Evolutionary conservation across 2,113 vertebrate genomes (phyloP).

Genomic region (Micromys minutus): DNA sequence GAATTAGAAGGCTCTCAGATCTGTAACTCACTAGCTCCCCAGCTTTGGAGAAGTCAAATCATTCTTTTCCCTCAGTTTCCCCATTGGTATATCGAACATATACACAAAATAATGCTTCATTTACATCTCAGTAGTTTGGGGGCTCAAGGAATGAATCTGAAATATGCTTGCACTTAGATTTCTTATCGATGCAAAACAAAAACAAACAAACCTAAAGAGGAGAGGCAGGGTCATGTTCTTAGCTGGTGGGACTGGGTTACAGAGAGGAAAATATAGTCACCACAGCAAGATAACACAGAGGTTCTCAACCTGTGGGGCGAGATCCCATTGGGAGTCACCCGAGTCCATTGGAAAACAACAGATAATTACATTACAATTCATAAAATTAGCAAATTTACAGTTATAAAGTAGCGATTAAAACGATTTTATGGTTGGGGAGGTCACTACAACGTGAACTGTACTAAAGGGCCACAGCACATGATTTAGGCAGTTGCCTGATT

Average conservation of each 20-base stretch:
- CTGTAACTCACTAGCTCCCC: not conserved
- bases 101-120: not conserved
- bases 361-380: not conserved
- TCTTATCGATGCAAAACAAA: not conserved
- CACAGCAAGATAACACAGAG: not conserved
- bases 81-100: not conserved
- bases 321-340: not conserved
- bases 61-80: not conserved
- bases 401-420: not conserved
- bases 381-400: not conserved
- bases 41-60: constrained; percentile 11
- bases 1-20: constrained; percentile 7
- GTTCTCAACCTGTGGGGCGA: not conserved
- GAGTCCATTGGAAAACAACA: not conserved
- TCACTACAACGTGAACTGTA: not conserved
- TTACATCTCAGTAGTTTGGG: not conserved
- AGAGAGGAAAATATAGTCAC: not conserved
- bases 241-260: not conserved
- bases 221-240: not conserved
- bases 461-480: not conserved
- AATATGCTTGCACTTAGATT: not conserved
- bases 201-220: not conserved
- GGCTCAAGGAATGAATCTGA: not conserved
- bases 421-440: not conserved
- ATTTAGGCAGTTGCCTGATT: not conserved